Base-by-base conservation (phyloP, 2,797 vertebrate species). In the Myotis findleyi region DNA sequence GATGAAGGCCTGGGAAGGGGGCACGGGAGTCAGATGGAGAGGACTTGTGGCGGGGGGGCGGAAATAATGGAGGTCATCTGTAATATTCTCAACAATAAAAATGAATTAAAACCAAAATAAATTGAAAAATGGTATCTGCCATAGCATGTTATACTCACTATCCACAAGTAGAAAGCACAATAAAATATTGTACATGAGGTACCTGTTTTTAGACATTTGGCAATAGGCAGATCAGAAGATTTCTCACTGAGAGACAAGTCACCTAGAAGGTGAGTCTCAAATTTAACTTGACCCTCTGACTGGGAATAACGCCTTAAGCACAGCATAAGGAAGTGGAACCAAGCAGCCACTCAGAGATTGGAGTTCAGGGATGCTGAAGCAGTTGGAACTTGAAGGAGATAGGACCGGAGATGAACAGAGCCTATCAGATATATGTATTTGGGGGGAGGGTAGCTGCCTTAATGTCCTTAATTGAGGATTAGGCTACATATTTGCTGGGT, bases 11-110 rank as follows among this genome's bases (percentile, higher is more conserved):
- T 59, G 25, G 1, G 21, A 1, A 7, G 20, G 7, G 55, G 21
- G 53, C 8, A 8, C 0, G 0, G 23, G 10, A 57, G 55, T 25
- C 3, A 57, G 55, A 11, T 57, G 23, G 9, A 25, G 0, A 10
- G 23, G 55, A 25, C 55, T 57, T 57, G 38, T n/a, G 36, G 36
- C 36, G 36, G 36, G 3, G 20, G 53, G 55, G 8, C 21, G 20
- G 21, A 21, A 0, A 2, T 3, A 4, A 57, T 1, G 57, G 57
- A 23, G 2, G 10, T 27, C 23, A 59, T 59, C 23, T 59, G 25
- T 27, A 59, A 59, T 59, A 27, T 11, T 59, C 25, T 27, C 57
- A 25, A 59, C 25, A 59, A 59, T 59, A 59, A 59, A 59, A 59
- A 27, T 27, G 12, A 59, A 59, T 59, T 25, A 57, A 57, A 57